Conservation (phyloP, 2,888 invertebrate genomes). For the Cyrtodaria siliqua region DNA sequence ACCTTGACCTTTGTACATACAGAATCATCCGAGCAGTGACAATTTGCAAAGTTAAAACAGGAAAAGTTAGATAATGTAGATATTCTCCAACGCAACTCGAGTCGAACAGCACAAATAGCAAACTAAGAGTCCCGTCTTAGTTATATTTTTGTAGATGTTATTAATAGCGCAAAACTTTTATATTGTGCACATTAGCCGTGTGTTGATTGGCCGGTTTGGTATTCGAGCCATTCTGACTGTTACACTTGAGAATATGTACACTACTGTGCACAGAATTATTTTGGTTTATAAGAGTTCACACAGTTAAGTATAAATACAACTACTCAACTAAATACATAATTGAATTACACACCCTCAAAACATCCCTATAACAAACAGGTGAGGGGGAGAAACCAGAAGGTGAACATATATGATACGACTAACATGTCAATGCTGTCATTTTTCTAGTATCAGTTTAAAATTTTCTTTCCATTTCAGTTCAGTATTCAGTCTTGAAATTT, state of each 20-base stretch:
- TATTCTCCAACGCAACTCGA: neutral
- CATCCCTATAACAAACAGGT: constrained; percentile 11
- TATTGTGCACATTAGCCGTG: constrained; percentile 22
- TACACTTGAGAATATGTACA: neutral
- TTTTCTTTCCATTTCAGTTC: too few relatives aligned
- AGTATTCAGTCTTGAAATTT: too few relatives aligned
- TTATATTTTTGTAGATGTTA: constrained; percentile 10
- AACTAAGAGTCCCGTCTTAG: constrained; percentile 39
- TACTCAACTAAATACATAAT: constrained; percentile 12
- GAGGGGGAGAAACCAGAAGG: neutral
- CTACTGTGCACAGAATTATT: constrained; percentile 41
- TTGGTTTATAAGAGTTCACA: constrained; percentile 15
- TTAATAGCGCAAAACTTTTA: neutral
- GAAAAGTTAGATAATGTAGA: neutral
- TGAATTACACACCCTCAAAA: constrained; percentile 4
- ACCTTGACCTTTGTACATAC: too few relatives aligned
- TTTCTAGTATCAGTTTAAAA: too few relatives aligned
- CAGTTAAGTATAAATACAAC: constrained; percentile 8
- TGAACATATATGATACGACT: neutral
- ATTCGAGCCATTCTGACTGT: constrained; percentile 10
- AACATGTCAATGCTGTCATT: too few relatives aligned
- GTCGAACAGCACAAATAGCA: constrained; percentile 23
- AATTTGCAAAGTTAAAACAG: too few relatives aligned
- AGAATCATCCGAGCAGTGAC: too few relatives aligned
- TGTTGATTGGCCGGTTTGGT: constrained; percentile 27